Conservation (phyloP, 2,797 vertebrate genomes). For the Prunella strophiata region DNA sequence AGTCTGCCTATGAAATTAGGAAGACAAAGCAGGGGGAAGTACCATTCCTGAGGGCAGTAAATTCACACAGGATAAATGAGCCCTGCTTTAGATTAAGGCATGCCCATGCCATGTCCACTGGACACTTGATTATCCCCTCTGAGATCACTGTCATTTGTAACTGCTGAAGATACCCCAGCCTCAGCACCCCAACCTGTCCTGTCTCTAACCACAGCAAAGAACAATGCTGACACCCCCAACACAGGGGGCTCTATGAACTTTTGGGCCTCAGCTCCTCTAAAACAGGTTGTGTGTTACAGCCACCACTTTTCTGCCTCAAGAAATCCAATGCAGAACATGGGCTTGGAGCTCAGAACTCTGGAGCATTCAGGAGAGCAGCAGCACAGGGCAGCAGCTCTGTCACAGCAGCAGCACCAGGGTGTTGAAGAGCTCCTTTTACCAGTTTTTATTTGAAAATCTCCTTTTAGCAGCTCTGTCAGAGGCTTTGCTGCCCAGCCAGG, state of each 20-base stretch:
- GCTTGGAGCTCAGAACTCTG: background rate
- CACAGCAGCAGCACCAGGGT: background rate
- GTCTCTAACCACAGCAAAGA: background rate
- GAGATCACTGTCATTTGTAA: background rate
- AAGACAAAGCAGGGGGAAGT: background rate
- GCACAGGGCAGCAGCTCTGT: background rate
- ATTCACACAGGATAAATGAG: background rate
- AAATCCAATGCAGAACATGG: background rate
- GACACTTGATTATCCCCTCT: background rate
- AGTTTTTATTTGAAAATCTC: background rate
- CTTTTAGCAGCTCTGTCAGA: background rate
- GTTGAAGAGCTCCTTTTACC: background rate
- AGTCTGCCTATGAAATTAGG: background rate
- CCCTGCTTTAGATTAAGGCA: background rate
- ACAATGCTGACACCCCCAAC: background rate
- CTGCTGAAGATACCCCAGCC: background rate
- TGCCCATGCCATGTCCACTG: background rate
- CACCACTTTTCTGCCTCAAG: background rate
- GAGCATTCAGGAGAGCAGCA: background rate
- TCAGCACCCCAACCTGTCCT: background rate
- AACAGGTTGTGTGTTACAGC: background rate
- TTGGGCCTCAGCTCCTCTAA: background rate
- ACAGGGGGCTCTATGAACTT: background rate
- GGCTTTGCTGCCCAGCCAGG: background rate
- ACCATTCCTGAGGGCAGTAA: background rate